phyloP scores from a whole-genome alignment of 2,113 vertebrate genomes.

The Oenanthe oenanthe region DNA sequence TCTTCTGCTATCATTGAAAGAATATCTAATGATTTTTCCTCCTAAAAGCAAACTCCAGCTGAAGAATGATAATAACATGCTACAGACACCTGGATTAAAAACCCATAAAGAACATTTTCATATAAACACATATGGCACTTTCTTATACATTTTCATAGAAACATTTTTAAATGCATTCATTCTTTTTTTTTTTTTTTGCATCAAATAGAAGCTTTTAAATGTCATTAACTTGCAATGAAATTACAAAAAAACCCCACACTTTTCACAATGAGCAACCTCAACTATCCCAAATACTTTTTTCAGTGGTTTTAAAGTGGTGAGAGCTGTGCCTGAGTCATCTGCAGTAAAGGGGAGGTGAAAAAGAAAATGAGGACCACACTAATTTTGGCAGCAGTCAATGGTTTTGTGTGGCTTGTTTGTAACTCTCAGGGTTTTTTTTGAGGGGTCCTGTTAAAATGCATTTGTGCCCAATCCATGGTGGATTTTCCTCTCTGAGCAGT shows the following conservation, averaged over 20 bases:
- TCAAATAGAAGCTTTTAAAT: background rate
- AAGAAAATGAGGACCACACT: background rate
- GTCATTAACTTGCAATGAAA: background rate
- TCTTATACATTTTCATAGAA: background rate
- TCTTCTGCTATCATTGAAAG: no score
- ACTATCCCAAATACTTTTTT: background rate
- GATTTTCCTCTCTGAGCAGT: background rate
- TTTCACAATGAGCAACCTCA: background rate
- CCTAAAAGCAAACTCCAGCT: conserved; percentile 30
- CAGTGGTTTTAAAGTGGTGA: background rate
- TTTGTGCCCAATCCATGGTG: background rate
- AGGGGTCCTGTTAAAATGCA: background rate
- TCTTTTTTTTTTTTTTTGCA: background rate
- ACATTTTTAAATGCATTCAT: background rate
- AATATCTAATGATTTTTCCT: conserved; percentile 13
- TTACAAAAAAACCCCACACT: background rate
- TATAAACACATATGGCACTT: no score
- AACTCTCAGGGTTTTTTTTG: background rate
- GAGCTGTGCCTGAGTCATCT: background rate
- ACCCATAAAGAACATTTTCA: background rate
- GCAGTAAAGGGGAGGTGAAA: background rate
- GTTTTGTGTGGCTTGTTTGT: background rate
- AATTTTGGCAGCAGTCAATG: background rate
- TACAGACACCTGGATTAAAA: background rate
- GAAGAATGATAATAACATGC: background rate